Percentiles rank a stretch among this genome's conserved stretches.
These are phyloP conservation scores for Nemoura dubitans DNA, from an alignment of 2,888 invertebrate genomes.

Conservation along the genomic window DNA sequence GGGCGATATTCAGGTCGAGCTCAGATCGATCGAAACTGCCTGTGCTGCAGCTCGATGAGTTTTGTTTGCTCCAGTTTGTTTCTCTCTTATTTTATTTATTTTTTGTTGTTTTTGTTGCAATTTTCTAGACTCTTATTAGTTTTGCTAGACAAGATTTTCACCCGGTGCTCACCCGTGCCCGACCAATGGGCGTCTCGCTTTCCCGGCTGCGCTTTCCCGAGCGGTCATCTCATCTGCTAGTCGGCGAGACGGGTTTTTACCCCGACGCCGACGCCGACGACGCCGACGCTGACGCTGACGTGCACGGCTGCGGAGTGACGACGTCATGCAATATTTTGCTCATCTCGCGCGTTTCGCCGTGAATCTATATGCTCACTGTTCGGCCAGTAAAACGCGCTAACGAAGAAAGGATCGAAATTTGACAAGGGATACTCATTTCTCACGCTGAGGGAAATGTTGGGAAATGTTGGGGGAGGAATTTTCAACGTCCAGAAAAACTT, in stretches of 20 bases:
- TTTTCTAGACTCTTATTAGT: not conserved
- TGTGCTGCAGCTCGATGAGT: slow-evolving; percentile 15
- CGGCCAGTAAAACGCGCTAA: not conserved
- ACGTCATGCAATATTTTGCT: not conserved
- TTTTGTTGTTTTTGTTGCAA: not conserved
- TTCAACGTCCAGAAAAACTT: slow-evolving; percentile 12
- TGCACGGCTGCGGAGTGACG: not conserved
- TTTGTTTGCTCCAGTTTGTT: slow-evolving; percentile 28
- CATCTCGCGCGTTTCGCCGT: not conserved
- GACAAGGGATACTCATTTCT: slow-evolving; percentile 8
- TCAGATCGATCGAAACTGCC: slow-evolving; percentile 17
- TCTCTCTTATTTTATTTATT: not conserved
- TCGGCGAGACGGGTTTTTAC: slow-evolving; percentile 24
- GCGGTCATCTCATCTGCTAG: slow-evolving; percentile 17
- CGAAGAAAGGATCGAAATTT: not conserved
- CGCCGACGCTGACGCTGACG: not conserved
- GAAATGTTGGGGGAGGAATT: not conserved
- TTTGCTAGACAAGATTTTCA: slow-evolving; percentile 10
- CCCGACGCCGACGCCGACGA: not conserved
- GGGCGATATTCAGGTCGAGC: not conserved
- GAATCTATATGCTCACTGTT: not conserved
- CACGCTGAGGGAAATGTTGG: not conserved
- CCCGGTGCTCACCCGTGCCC: not conserved
- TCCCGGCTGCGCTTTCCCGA: not conserved
- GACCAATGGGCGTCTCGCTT: not conserved